phyloP scores from a whole-genome alignment of 2,113 vertebrate species.

The Calonectris borealis region DNA sequence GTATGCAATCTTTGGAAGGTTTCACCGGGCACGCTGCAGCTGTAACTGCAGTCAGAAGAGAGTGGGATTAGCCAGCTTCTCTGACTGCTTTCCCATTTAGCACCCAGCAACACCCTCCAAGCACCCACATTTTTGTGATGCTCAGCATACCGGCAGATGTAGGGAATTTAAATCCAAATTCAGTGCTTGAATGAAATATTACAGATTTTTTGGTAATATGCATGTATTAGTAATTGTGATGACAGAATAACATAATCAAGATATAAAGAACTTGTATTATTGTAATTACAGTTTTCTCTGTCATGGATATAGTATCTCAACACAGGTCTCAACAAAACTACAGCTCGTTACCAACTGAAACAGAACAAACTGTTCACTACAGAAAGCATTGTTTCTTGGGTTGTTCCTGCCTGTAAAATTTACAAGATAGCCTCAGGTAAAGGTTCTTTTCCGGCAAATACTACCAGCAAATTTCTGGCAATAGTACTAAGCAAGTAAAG shows the following conservation, averaged over 20 bases:
- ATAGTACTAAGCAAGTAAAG: not conserved
- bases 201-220: not conserved
- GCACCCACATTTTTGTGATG: not conserved
- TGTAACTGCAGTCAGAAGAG: not conserved
- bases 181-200: not conserved
- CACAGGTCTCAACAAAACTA: not conserved
- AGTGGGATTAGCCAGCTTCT: not conserved
- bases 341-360: not conserved
- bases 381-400: not conserved
- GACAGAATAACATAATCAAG: not conserved
- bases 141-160: not conserved
- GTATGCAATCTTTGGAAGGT: not conserved
- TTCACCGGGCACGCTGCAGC: accelerated
- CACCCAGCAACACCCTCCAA: not conserved
- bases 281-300: not conserved
- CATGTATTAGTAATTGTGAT: not conserved
- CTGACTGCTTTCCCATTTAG: not conserved
- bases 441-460: not conserved
- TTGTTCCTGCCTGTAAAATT: not conserved
- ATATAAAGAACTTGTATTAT: not conserved
- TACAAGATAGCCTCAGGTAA: not conserved
- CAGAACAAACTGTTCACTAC: not conserved
- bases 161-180: not conserved
- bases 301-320: not conserved
- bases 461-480: not conserved